Evolutionary conservation across 2,888 invertebrate species (phyloP), one percentile per base, ranked within the genome.

Genomic region (Trimorus sp.): DNA sequence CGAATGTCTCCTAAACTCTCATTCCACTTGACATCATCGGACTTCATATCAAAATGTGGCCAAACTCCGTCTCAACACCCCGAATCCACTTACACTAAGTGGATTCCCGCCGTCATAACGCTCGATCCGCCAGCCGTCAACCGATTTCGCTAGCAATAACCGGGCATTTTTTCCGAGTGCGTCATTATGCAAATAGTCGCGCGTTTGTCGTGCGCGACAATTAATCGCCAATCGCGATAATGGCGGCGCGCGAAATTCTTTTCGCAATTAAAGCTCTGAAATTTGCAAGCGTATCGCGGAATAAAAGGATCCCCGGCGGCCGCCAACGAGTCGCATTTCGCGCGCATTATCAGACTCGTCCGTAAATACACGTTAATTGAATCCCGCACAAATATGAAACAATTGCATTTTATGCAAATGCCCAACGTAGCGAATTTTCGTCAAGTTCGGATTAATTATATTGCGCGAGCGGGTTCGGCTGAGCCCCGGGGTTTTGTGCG

Each of bases 401-500:
- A 78, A 82, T 80, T 65, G 70, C 70, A 51, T 59, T 75, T 63
- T 69, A 74, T 74, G 75, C 74, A 77, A 77, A 82, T 77, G 66
- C 76, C 4, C 69, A 62, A 79, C 48, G 70, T 75, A 76, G 73
- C 54, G 73, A 77, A 77, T 73, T 77, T 73, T 69, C 63, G 74
- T 63, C 73, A 69, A 82, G 68, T 78, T 70, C 56, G 54, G 73
- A 77, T 82, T 78, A 77, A 77, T 74, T 77, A 76, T 71, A 80
- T 71, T 63, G 49, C 69, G 65, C 49, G 69, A 37, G 69, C 69
- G 73, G 62, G 74, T 79, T 79, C 51, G 73, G 73, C 71, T 79
- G 69, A 69, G 71, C 54, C 68, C 66, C 9, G 40, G n/a, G 73
- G 58, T 70, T 75, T 74, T 70, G 79, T 58, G 74, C 68, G 63